Conservation (phyloP, 1,140 invertebrate genomes). For the Hermatobates lingyangjiaoensis region DNA sequence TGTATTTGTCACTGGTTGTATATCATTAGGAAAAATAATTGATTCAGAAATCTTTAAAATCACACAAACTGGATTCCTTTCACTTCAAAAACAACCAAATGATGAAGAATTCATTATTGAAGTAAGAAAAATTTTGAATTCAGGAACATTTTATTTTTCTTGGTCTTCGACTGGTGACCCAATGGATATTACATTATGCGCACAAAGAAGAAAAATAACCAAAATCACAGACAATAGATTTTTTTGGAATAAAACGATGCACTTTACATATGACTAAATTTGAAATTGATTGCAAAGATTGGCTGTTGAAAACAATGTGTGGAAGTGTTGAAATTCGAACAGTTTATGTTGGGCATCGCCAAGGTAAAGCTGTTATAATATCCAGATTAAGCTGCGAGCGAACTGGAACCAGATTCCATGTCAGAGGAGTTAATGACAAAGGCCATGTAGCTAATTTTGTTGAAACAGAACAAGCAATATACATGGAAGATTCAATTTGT, state of each 20-base stretch:
- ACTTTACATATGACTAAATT: conserved; percentile 78
- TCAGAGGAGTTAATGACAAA: conserved; percentile 95
- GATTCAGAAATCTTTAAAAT: conserved; percentile 88
- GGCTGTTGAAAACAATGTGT: conserved; percentile 87
- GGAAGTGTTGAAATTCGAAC: conserved; percentile 90
- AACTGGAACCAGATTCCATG: conserved; percentile 91
- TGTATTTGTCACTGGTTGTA: conserved; percentile 82
- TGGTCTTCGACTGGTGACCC: conserved; percentile 38
- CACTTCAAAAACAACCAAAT: conserved; percentile 57
- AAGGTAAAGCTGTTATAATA: conserved; percentile 81
- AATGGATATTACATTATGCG: conserved; percentile 74
- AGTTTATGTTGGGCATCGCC: conserved; percentile 80
- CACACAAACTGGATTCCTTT: conserved; percentile 75
- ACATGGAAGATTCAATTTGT: conserved; percentile 67
- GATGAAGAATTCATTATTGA: conserved; percentile 65
- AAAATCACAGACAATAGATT: conserved; percentile 57
- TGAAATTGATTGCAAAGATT: conserved; percentile 68
- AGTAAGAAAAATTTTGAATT: conserved; percentile 76
- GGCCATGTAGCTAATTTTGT: conserved; percentile 99
- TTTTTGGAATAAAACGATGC: conserved; percentile 34
- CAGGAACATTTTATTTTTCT: conserved; percentile 92
- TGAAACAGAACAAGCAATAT: conserved; percentile 94
- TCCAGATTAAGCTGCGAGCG: conserved; percentile 92
- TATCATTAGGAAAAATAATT: conserved; percentile 82
- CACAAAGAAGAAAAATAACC: conserved; percentile 64